Evolutionary conservation across 2,113 vertebrate species (phyloP).

Genomic region (Montifringilla adamsi): DNA sequence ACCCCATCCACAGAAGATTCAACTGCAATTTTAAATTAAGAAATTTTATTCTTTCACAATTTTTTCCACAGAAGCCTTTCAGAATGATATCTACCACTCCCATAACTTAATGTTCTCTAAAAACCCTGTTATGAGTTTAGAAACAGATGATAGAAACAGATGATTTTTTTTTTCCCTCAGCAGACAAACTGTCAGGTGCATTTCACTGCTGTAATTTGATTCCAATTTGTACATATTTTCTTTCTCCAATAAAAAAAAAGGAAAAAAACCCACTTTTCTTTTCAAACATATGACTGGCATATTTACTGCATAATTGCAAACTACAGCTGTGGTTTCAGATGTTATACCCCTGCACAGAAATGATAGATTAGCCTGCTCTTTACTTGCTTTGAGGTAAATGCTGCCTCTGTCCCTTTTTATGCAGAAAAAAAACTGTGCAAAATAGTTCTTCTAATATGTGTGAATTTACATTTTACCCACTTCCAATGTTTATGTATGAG

Average conservation of each 20-base stretch:
- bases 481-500: background rate
- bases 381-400: slow-evolving; percentile 21
- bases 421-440: background rate
- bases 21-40: background rate
- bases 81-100: background rate
- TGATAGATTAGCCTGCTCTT: slow-evolving; percentile 20
- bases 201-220: slow-evolving; percentile 20
- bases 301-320: slow-evolving; percentile 58
- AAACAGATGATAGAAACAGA: background rate
- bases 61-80: background rate
- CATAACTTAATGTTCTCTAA: background rate
- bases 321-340: slow-evolving; percentile 27
- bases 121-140: background rate
- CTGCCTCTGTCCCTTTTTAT: background rate
- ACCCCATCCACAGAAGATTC: background rate
- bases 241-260: background rate
- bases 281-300: slow-evolving; percentile 28
- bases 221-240: background rate
- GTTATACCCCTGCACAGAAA: slow-evolving; percentile 7
- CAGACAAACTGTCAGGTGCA: background rate
- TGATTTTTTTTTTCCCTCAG: background rate
- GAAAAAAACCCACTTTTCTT: background rate
- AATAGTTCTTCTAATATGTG: background rate
- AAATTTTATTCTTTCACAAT: background rate
- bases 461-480: background rate